Base-by-base conservation (phyloP, 2,888 invertebrate genomes). In the Lucinisca nassula region DNA sequence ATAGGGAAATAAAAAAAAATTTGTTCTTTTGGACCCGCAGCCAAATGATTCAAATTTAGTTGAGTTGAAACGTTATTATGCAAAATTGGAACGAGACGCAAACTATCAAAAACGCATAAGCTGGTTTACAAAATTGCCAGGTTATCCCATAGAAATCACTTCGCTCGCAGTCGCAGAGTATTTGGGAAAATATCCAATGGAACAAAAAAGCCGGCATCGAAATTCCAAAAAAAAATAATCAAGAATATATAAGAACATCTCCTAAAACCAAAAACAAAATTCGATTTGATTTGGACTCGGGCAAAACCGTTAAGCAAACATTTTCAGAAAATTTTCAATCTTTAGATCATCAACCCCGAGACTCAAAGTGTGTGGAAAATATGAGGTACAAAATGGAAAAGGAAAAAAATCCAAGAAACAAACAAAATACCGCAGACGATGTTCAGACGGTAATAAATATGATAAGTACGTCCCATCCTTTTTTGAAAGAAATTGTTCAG, bases 291-390 rank as follows among this genome's bases (percentile, higher is more conserved):
- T 35, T 67, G 4, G 35, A 67, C 8, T 35, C 32, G 17, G 35
- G 35, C 1, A 0, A 73, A 58, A 27, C 73, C 10, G 73, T 73
- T 12, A 80, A 38, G 40, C 27, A 70, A 12, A 49, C 40, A 24
- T 70, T 70, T 70, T 21, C n/a, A 32, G 70, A 73, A 8, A 14
- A 55, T 35, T 51, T 55, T 75, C 27, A 55, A 1, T 38, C 74
- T 21, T 58, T 58, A 14, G 81, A 81, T n/a, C 55, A 74, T 51
- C 38, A 0, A 17, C 81, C 83, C n/a, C 78, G 79, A 1, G 79
- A 78, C 40, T 79, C 83, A 38, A 83, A 83, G 74, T 45, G 73
- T 10, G 51, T 79, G 0, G 78, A 83, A 45, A 79, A 83, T 38
- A 45, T 83, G 45, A 83, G 79, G 30, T 35, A 24, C 37, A 78